Base-by-base conservation (phyloP, 1,140 invertebrate genomes). In the Bombus breviceps region DNA sequence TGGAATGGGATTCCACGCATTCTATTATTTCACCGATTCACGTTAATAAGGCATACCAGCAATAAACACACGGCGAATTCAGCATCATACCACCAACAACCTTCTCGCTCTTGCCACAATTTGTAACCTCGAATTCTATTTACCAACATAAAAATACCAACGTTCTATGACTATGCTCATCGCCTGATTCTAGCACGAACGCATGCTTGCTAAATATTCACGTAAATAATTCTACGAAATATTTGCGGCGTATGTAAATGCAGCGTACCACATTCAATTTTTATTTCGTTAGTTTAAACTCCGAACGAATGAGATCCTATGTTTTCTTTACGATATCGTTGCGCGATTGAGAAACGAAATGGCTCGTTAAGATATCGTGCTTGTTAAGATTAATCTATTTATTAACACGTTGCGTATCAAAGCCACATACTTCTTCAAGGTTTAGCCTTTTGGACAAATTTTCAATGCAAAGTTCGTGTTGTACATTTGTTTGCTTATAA, bases 201-300 rank as follows among this genome's bases (percentile, higher is more conserved):
- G 10, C 34, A 32, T 13, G n/a, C 10, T 34, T 25, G 59, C 37
- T 41, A 41, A 66, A 83, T 37, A 34, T 39, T 15, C 32, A 66
- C 57, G 81, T 47, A 77, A 83, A 83, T 77, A 76, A 68, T 76
- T 83, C 59, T 73, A 12, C 1, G 62, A 68, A 68, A 68, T 66
- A 68, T 68, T 75, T 8, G 41, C 71, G 22, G 1, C 22, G 32
- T 28, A 32, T 57, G 34, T 64, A 37, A 66, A 47, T 62, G 53
- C n/a, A 47, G 1, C 0, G 12, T 3, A 10, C 10, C 22, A 3
- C 22, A 4, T 22, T 41, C n/a, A 22, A 15, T 15, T 47, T 8
- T 18, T 32, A 32, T 10, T 15, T 9, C 5, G 22, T 28, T 12
- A 5, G 12, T 57, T 81, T 32, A 53, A 22, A 53, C 47, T 15